Evolutionary conservation across 2,113 vertebrate species (phyloP).

Genomic region (Brevimyrus niger): DNA sequence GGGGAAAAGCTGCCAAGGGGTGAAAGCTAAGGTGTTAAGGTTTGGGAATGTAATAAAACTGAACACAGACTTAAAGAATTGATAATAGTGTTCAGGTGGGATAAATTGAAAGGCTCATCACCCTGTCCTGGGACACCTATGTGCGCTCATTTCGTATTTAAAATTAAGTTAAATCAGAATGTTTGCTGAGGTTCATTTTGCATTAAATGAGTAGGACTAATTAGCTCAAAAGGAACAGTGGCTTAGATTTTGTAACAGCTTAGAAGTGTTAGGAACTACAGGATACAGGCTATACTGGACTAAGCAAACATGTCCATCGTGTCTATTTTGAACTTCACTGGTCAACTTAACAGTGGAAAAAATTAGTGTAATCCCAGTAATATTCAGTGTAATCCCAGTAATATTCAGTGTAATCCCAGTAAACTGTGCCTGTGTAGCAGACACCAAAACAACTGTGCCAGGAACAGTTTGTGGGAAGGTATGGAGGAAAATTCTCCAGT

Average conservation of each 20-base stretch:
- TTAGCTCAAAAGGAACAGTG: neutral
- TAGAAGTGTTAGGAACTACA: neutral
- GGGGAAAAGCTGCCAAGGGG: neutral
- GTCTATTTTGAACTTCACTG: neutral
- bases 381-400: neutral
- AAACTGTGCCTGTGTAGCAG: neutral
- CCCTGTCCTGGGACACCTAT: neutral
- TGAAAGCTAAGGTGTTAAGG: neutral
- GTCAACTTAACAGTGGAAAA: neutral
- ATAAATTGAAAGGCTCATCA: neutral
- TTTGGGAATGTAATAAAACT: neutral
- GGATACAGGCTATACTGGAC: neutral
- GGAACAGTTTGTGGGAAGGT: neutral
- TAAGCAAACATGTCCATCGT: neutral
- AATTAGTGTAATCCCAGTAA: neutral
- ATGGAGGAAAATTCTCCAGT: neutral
- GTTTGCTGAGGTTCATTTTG: neutral
- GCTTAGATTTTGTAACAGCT: neutral
- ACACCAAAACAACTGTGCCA: neutral
- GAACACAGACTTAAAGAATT: neutral
- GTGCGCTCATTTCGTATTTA: neutral
- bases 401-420: neutral
- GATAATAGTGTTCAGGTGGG: neutral
- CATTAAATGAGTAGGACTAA: neutral
- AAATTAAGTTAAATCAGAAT: neutral